Evolutionary conservation across 2,888 invertebrate genomes (phyloP).

Genomic region (Aethes cnicana): DNA sequence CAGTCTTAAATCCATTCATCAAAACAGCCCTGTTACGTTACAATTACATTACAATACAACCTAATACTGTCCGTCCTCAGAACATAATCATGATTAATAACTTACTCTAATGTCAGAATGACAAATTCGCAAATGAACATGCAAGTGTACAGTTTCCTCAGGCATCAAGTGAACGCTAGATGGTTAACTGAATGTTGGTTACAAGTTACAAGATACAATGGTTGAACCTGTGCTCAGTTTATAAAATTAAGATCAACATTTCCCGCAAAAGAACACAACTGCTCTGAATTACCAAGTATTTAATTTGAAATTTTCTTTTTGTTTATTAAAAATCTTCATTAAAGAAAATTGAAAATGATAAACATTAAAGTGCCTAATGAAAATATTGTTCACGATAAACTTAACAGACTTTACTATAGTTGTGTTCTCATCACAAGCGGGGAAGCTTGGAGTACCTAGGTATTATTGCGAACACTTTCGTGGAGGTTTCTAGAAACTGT

Average conservation of each 20-base stretch:
- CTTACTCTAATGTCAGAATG: background rate
- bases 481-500: constrained; percentile 36
- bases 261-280: too few relatives aligned
- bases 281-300: too few relatives aligned
- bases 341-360: too few relatives aligned
- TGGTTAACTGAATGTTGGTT: background rate
- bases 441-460: too few relatives aligned
- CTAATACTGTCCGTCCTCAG: constrained; percentile 48
- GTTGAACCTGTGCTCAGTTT: too few relatives aligned
- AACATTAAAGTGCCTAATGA: too few relatives aligned
- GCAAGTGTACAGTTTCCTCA: constrained; percentile 11
- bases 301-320: too few relatives aligned
- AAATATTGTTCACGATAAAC: too few relatives aligned
- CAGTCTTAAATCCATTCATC: constrained; percentile 73
- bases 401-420: background rate
- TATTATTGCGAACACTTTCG: constrained; percentile 40
- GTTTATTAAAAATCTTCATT: too few relatives aligned
- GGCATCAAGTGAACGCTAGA: background rate
- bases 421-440: too few relatives aligned
- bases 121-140: constrained; percentile 22
- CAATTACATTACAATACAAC: constrained; percentile 42
- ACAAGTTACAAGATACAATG: too few relatives aligned
- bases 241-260: too few relatives aligned
- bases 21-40: constrained; percentile 50
- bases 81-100: constrained; percentile 4